Conservation (phyloP, 2,113 vertebrate species). For the Heterocephalus glaber region DNA sequence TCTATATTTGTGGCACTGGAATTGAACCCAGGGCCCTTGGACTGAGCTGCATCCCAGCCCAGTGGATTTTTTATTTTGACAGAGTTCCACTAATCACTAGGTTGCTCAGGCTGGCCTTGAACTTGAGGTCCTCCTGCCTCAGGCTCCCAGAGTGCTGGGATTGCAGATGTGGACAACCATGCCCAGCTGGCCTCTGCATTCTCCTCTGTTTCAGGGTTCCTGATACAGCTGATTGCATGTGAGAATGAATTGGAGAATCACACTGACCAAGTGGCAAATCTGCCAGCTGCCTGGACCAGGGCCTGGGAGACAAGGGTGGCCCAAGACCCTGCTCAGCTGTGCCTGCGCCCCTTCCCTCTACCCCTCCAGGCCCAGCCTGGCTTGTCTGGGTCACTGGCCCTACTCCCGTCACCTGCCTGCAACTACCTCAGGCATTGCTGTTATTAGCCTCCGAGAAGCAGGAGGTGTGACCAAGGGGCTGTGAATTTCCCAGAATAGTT, state of each 20-base stretch:
- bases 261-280: not conserved
- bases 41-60: not conserved
- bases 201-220: not conserved
- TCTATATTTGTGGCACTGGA: not conserved
- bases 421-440: constrained; percentile 40
- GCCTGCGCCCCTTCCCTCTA: not conserved
- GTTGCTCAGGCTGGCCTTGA: not conserved
- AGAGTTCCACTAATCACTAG: not conserved
- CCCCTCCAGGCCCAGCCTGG: not conserved
- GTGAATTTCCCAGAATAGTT: constrained; percentile 49
- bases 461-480: constrained; percentile 34
- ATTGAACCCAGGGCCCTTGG: not conserved
- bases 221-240: not conserved
- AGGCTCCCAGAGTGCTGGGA: not conserved
- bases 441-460: constrained; percentile 47
- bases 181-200: not conserved
- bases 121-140: not conserved
- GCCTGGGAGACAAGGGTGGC: not conserved
- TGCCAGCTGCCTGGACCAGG: not conserved
- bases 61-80: not conserved
- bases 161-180: too few relatives aligned
- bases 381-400: not conserved
- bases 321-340: not conserved
- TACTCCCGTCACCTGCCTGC: not conserved
- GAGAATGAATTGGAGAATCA: not conserved